Base-by-base conservation (phyloP, 2,888 invertebrate species). In the Mechanitis mazaeus region DNA sequence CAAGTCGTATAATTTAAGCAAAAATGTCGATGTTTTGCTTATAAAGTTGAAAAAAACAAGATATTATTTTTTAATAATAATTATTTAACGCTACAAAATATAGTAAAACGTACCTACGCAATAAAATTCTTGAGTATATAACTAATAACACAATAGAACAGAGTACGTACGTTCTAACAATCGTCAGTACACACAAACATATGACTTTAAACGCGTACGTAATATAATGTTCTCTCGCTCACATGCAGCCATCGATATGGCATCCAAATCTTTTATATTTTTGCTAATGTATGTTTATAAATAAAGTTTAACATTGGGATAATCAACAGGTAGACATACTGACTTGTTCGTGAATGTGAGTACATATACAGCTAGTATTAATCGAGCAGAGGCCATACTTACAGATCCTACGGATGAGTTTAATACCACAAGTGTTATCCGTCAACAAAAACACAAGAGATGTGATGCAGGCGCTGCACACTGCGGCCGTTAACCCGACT, bases 361-460 rank as follows among this genome's bases (percentile, higher is more conserved):
- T 61, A 63, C 50, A 31, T 60, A 54, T 74, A 79, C 79, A 81
- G 81, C 82, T 77, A 81, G 83, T 84, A 83, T 82, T 59, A 60
- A 56, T 76, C 80, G 83, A 83, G 81, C 80, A 83, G 85, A 82
- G 84, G 87, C 88, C 85, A 88, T 90, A 90, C 90, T 90, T 88
- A 90, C 90, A 88, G 87, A 88, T 80, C 82, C 77, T 74, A 80
- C 73, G 73, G 78, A 77, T 75, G 79, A 82, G 79, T 80, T 84
- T 83, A 85, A 85, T 81, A 85, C 85, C 87, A 87, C 75, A 86
- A 78, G 78, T 79, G 75, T 75, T 77, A 86, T 87, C 84, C 86
- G 83, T 87, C 85, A 88, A 89, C 86, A 87, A 86, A 85, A 87
- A 87, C 88, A 89, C 87, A 81, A 81, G 83, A 80, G 80, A 79